Evolutionary conservation across 2,888 invertebrate species (phyloP).

Genomic region (Eupithecia inturbata): DNA sequence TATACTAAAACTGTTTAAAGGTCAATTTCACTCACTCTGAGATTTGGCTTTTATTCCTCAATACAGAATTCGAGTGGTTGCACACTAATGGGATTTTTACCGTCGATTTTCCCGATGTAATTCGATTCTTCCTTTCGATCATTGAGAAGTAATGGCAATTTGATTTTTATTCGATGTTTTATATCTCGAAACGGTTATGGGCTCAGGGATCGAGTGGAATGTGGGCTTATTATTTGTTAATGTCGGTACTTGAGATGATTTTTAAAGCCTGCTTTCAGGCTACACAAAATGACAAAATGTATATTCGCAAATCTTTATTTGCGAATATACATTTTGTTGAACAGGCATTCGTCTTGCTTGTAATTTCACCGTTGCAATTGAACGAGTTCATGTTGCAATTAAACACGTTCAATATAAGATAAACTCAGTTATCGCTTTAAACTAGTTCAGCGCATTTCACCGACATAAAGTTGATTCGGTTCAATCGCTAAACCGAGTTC

Average conservation of each 20-base stretch:
- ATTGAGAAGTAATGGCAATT: conserved; percentile 17
- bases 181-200: conserved; percentile 9
- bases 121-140: conserved; percentile 13
- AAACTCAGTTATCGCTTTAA: too few species aligned
- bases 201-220: neutral
- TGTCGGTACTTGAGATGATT: neutral
- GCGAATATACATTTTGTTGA: neutral
- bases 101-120: conserved; percentile 15
- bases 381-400: too few species aligned
- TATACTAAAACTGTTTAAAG: conserved; percentile 43
- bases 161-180: conserved; percentile 6
- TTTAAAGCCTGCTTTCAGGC: neutral
- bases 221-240: neutral
- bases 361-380: too few species aligned
- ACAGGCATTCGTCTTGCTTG: neutral
- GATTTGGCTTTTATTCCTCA: conserved; percentile 35
- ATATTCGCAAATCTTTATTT: too few species aligned
- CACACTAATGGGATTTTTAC: conserved; percentile 27
- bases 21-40: conserved; percentile 39
- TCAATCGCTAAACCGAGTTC: too few species aligned
- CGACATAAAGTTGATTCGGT: too few species aligned
- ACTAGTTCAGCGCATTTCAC: too few species aligned
- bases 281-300: too few species aligned
- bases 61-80: conserved; percentile 25
- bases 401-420: too few species aligned